These are phyloP conservation scores for Microctenopoma steveboyesi DNA, from an alignment of 2,797 vertebrate genomes.

Conservation along the genomic window DNA sequence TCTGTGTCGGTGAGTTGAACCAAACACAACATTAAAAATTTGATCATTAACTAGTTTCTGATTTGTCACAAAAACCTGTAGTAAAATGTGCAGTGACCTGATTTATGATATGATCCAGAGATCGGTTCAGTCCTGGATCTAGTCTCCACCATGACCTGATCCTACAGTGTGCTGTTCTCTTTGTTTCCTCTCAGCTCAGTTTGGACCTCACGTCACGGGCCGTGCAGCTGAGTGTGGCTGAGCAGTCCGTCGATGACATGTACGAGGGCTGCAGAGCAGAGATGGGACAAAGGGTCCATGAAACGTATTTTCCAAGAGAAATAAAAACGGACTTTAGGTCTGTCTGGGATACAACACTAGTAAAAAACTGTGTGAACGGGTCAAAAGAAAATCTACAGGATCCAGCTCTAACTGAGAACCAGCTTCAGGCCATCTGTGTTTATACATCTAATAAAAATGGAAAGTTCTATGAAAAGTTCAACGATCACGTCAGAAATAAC, in stretches of 20 bases:
- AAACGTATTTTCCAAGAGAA: constrained; percentile 6
- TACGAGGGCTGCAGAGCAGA: background rate
- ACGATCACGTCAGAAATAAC: background rate
- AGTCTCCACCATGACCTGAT: too few species aligned
- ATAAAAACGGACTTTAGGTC: accelerated
- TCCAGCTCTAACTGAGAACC: background rate
- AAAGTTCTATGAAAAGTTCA: background rate
- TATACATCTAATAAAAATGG: background rate
- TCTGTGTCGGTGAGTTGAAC: too few species aligned
- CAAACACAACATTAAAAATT: too few species aligned
- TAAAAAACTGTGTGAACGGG: accelerated
- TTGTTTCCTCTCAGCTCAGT: background rate
- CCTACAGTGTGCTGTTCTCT: too few species aligned
- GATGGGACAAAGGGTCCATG: background rate
- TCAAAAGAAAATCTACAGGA: accelerated
- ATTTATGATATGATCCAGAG: too few species aligned
- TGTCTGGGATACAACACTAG: accelerated
- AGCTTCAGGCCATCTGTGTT: constrained; percentile 26
- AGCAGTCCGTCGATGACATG: constrained; percentile 34
- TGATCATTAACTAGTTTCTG: too few species aligned
- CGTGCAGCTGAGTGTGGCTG: accelerated
- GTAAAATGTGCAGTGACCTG: too few species aligned
- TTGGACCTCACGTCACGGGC: background rate
- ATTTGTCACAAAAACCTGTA: too few species aligned
- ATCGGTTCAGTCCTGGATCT: too few species aligned